Conservation (phyloP, 2,888 invertebrate species). For the Sinopyrophorus schimmeli region DNA sequence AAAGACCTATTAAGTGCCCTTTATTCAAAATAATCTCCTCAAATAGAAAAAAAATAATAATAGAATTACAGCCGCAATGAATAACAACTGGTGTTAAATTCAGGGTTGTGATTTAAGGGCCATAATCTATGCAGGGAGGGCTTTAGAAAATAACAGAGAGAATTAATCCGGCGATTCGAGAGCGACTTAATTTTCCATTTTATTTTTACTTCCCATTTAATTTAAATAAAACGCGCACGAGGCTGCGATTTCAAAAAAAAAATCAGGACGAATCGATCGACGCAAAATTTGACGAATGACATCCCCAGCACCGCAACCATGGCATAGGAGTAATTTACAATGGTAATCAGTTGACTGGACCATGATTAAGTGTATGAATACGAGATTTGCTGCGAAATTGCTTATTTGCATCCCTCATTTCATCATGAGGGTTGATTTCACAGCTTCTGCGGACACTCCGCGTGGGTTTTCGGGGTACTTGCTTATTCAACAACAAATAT, state of each 20-base stretch:
- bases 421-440: constrained; percentile 27
- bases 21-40: constrained; percentile 21
- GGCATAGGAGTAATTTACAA: constrained; percentile 52
- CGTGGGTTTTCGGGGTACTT: constrained; percentile 17
- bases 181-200: neutral
- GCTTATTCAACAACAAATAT: constrained; percentile 22
- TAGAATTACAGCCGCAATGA: constrained; percentile 30
- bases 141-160: neutral
- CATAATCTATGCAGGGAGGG: constrained; percentile 31
- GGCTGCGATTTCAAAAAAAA: constrained; percentile 2
- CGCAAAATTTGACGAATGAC: constrained; percentile 29
- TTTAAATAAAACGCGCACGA: no score
- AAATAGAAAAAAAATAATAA: constrained; percentile 30
- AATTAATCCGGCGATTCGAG: neutral
- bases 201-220: no score
- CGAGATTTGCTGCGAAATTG: constrained; percentile 55
- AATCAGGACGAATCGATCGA: constrained; percentile 5
- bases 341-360: constrained; percentile 56
- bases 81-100: constrained; percentile 40
- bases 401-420: constrained; percentile 48
- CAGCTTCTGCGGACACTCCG: constrained; percentile 26
- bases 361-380: constrained; percentile 57
- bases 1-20: constrained; percentile 18
- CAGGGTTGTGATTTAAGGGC: constrained; percentile 24
- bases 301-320: constrained; percentile 39